phyloP scores from a whole-genome alignment of 30 jellyfish, hydroid and myxozoan species.

The Aurelia aurita complex sp. Pacific region DNA sequence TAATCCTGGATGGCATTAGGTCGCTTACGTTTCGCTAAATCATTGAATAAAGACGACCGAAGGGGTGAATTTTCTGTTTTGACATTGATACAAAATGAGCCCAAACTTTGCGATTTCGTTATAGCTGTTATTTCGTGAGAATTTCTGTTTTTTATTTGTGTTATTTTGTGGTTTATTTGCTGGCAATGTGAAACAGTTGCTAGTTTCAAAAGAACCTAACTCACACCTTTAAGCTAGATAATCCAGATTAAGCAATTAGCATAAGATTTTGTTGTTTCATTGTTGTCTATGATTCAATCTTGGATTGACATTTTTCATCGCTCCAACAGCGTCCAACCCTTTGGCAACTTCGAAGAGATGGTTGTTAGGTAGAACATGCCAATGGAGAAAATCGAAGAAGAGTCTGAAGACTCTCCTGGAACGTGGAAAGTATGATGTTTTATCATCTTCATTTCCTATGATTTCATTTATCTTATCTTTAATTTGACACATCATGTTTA shows the following conservation, averaged over 20 bases:
- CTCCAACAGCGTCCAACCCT: background rate
- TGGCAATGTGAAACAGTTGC: constrained; percentile 23
- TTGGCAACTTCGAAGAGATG: background rate
- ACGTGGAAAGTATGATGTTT: constrained; percentile 21
- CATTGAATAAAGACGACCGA: too few relatives aligned
- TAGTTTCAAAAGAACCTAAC: background rate
- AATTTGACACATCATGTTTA: too few relatives aligned
- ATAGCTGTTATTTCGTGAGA: too few relatives aligned
- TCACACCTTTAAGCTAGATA: constrained; percentile 43
- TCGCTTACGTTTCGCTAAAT: too few relatives aligned
- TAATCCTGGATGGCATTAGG: too few relatives aligned
- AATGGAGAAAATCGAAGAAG: constrained; percentile 63
- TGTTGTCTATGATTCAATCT: constrained; percentile 36
- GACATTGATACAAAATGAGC: too few relatives aligned
- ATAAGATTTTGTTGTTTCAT: constrained; percentile 22
- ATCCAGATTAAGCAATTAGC: constrained; percentile 41
- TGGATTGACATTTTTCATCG: background rate
- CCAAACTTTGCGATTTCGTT: too few relatives aligned
- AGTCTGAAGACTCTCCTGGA: constrained; percentile 41
- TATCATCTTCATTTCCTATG: too few relatives aligned
- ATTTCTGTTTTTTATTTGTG: too few relatives aligned
- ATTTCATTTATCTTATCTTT: too few relatives aligned
- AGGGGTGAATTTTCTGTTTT: too few relatives aligned
- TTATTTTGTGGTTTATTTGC: too few relatives aligned
- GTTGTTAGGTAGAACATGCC: constrained; percentile 15